phyloP scores from a whole-genome alignment of 1,140 invertebrate species.

The Drosophila tani region DNA sequence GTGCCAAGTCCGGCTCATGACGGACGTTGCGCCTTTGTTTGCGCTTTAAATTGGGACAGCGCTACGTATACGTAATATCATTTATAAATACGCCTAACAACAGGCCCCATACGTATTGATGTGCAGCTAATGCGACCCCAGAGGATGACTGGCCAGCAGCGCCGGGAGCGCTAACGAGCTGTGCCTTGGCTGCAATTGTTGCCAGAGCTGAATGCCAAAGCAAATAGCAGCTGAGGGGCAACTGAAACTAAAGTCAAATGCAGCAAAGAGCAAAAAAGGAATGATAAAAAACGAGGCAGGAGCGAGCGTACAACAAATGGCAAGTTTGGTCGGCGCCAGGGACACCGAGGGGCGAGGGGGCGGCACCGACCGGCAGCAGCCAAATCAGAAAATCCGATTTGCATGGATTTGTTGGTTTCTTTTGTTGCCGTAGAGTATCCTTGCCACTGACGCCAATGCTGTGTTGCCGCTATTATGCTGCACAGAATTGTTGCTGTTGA shows the following conservation, averaged over 20 bases:
- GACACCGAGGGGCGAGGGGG: slow-evolving; percentile 20
- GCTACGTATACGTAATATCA: slow-evolving; percentile 71
- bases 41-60: slow-evolving; percentile 70
- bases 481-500: slow-evolving; percentile 70
- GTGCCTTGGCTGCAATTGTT: slow-evolving; percentile 81
- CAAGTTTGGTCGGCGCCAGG: slow-evolving; percentile 40
- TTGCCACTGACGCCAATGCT: slow-evolving; percentile 77
- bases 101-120: slow-evolving; percentile 63
- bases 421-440: slow-evolving; percentile 77
- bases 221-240: slow-evolving; percentile 77
- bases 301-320: slow-evolving; percentile 37
- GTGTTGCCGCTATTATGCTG: slow-evolving; percentile 75
- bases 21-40: slow-evolving; percentile 54
- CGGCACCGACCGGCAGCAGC: slow-evolving; percentile 36
- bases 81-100: slow-evolving; percentile 82
- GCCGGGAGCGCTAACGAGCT: slow-evolving; percentile 74
- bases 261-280: slow-evolving; percentile 42
- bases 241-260: slow-evolving; percentile 78
- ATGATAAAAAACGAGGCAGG: slow-evolving; percentile 48
- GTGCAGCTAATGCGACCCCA: slow-evolving; percentile 78
- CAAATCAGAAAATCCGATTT: slow-evolving; percentile 83
- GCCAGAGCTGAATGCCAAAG: slow-evolving; percentile 81
- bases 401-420: slow-evolving; percentile 84
- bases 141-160: slow-evolving; percentile 63
- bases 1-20: slow-evolving; percentile 11